phyloP scores from a whole-genome alignment of 2,888 invertebrate species.

The Caenorhabditis parvicauda region DNA sequence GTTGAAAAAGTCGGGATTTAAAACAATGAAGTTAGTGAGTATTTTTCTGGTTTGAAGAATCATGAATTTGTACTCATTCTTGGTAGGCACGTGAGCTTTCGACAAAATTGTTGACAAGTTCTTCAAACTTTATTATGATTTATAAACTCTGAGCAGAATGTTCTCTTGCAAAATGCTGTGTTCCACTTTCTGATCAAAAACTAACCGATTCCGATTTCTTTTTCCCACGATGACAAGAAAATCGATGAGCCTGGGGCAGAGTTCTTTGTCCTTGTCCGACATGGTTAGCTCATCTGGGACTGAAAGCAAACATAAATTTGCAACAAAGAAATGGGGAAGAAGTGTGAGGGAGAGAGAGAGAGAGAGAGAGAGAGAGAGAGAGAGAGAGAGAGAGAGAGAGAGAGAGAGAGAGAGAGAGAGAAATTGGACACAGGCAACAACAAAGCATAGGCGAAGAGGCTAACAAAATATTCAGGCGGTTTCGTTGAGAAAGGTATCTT shows the following conservation, averaged over 20 bases:
- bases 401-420: conserved; percentile 7
- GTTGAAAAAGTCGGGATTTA: no score
- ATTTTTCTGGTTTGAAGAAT: no score
- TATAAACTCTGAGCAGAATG: no score
- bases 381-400: not conserved
- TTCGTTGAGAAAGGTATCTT: no score
- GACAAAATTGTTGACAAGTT: no score
- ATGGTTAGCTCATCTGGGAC: conserved; percentile 23
- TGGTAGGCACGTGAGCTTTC: no score
- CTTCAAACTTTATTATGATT: no score
- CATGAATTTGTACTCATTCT: no score
- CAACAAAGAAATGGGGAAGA: not conserved
- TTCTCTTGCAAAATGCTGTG: no score
- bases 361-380: conserved; percentile 7
- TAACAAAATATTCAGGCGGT: no score
- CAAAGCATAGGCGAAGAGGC: not conserved
- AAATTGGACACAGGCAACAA: conserved; percentile 9
- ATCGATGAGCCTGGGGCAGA: conserved; percentile 74
- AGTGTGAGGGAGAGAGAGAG: not conserved
- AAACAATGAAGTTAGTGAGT: no score
- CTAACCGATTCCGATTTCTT: conserved; percentile 19
- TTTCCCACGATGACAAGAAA: conserved; percentile 91
- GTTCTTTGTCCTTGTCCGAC: conserved; percentile 63
- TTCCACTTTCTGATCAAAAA: no score
- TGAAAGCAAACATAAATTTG: conserved; percentile 1